phyloP scores from a whole-genome alignment of 2,797 vertebrate genomes.

The Catostomus latipinnis region DNA sequence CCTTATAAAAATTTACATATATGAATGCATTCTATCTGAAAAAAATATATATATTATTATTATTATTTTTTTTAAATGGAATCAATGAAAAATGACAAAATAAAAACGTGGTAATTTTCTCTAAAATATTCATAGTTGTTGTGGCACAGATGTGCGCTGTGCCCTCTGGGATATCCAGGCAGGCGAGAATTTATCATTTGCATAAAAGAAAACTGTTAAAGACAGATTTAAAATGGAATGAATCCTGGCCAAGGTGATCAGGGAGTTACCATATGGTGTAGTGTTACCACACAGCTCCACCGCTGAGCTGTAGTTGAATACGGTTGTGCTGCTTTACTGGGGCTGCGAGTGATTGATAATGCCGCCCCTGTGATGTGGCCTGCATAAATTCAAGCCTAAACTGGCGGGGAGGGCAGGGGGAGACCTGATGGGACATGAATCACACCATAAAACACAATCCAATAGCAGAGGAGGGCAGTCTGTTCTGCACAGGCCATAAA shows the following conservation, averaged over 20 bases:
- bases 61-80: too few relatives aligned
- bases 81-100: not conserved
- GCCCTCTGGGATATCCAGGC: not conserved
- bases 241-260: slow-evolving; percentile 59
- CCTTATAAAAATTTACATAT: too few relatives aligned
- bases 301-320: not conserved
- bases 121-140: not conserved
- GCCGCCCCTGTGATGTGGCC: slow-evolving; percentile 62
- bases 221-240: not conserved
- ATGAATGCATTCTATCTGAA: too few relatives aligned
- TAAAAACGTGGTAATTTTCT: not conserved
- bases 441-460: slow-evolving; percentile 59
- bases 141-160: slow-evolving; percentile 3
- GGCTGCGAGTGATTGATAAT: slow-evolving; percentile 61
- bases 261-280: slow-evolving; percentile 22
- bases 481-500: slow-evolving; percentile 23
- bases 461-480: slow-evolving; percentile 42
- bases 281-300: slow-evolving; percentile 59
- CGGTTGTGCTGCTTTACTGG: not conserved
- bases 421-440: slow-evolving; percentile 69
- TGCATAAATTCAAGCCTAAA: slow-evolving; percentile 48
- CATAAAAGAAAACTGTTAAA: not conserved
- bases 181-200: not conserved
- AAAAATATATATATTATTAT: too few relatives aligned
- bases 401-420: slow-evolving; percentile 38